Base-by-base conservation (phyloP, 2,888 invertebrate genomes). In the Cheilosia impressa region DNA sequence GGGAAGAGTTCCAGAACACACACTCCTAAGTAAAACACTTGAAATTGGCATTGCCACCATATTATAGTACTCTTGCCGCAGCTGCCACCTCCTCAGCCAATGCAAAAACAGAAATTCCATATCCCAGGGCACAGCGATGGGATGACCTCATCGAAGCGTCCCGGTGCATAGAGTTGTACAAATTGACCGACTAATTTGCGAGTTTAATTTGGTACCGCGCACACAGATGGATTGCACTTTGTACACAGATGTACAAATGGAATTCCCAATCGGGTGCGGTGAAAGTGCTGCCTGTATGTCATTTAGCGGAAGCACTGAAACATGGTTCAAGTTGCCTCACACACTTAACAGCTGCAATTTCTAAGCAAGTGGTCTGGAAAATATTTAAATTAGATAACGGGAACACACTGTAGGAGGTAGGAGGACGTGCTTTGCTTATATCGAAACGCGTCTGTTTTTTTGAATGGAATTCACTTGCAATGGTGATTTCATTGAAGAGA, bases 171-270 rank as follows among this genome's bases (percentile, higher is more conserved):
- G 60, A 47, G 77, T 62, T 77, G 71, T 62, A 77, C 82, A 82
- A 82, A 82, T 82, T 82, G 82, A 71, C 77, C 77, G 77, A 72
- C 82, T 71, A 82, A 82, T 82, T 65, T 71, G 71, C 55, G 71
- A 82, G 65, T 71, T 82, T 76, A 77, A 77, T 77, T 82, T 41
- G 22, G 76, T 71, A 24, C 71, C 57, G 4, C 53, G 71, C 57
- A 55, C 31, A 65, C 57, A 55, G 81, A 76, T 58, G 76, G 69
- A 75, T 76, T 47, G 66, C 66, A 60, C 60, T 73, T 47, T 58
- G 77, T 34, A 60, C 47, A 66, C 65, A 52, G 17, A 47, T 41
- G 19, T 13, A 27, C 55, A 9, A 15, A 47, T 45, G 31, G 22
- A 47, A 17, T 47, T 31, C 22, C 27, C 47, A 24, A 50, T 58